These are phyloP conservation scores for Anagyrus pseudococci DNA, from an alignment of 2,888 invertebrate species.

Conservation along the genomic window DNA sequence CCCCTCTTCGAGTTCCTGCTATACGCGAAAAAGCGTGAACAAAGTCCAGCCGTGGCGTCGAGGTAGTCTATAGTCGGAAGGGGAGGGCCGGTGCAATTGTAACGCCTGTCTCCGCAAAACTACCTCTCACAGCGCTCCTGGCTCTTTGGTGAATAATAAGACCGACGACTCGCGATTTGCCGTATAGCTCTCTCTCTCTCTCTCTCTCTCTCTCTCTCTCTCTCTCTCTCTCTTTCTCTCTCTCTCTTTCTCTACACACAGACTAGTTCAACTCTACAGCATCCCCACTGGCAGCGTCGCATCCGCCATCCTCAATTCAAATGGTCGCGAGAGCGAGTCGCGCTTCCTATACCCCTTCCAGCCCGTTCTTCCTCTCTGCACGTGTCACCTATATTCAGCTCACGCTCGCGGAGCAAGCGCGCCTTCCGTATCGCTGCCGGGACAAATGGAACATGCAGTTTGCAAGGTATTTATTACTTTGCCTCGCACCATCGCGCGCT, in stretches of 20 bases:
- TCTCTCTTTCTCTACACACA: conserved; percentile 14
- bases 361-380: conserved; percentile 9
- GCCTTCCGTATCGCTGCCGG: conserved; percentile 26
- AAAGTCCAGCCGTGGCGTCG: no score
- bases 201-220: conserved; percentile 26
- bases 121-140: no score
- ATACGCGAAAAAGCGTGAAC: no score
- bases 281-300: no score
- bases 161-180: no score
- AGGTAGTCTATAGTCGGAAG: no score
- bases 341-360: no score
- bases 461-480: conserved; percentile 33
- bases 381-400: conserved; percentile 34
- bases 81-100: no score
- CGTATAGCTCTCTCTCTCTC: no score
- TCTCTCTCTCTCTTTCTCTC: conserved; percentile 21
- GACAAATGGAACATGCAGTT: conserved; percentile 34
- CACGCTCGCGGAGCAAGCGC: conserved; percentile 22
- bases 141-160: no score
- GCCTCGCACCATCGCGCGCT: neutral
- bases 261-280: no score
- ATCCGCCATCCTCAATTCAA: conserved; percentile 24
- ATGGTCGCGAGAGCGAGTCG: conserved; percentile 12
- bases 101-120: no score
- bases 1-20: neutral